A percentile compares a stretch with the other conserved stretches of the same genome.
These are phyloP conservation scores for Myripristis murdjan DNA, from an alignment of 2,797 vertebrate genomes.

Conservation along the genomic window DNA sequence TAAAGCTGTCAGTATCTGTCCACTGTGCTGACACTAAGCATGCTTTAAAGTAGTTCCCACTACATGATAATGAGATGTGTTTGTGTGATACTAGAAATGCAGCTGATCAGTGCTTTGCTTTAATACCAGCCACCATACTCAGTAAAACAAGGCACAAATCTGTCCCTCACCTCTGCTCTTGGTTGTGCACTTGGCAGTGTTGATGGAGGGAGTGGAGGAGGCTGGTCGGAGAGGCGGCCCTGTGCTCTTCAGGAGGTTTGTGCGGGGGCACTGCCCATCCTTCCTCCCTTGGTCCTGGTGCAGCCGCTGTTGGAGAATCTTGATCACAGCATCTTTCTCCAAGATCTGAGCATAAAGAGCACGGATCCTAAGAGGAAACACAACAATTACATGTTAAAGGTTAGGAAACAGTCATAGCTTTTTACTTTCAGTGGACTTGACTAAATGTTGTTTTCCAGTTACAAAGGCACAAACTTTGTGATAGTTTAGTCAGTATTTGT, in stretches of 20 bases:
- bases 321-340: constrained; percentile 97
- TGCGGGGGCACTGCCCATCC: constrained; percentile 57
- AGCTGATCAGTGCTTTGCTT: neutral
- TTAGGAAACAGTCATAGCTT: neutral
- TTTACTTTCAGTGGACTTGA: neutral
- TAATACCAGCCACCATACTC: neutral
- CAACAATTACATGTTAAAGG: neutral
- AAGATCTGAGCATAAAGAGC: constrained; percentile 95
- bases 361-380: constrained; percentile 87
- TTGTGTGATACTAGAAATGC: constrained; percentile 16
- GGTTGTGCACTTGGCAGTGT: constrained; percentile 54
- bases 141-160: constrained; percentile 1
- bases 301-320: constrained; percentile 94
- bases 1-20: constrained; percentile 30
- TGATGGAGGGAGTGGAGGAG: constrained; percentile 90
- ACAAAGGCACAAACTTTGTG: neutral
- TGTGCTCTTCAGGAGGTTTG: constrained; percentile 62
- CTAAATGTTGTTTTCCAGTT: neutral
- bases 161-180: constrained; percentile 84
- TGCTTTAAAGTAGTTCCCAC: no score
- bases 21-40: neutral
- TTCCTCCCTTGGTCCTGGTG: constrained; percentile 88
- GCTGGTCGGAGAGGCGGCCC: constrained; percentile 87
- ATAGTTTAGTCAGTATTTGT: neutral
- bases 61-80: neutral